Evolutionary conservation across 2,888 invertebrate genomes (phyloP), one percentile per base, ranked within the genome.

Genomic region (Coelopa pilipes): DNA sequence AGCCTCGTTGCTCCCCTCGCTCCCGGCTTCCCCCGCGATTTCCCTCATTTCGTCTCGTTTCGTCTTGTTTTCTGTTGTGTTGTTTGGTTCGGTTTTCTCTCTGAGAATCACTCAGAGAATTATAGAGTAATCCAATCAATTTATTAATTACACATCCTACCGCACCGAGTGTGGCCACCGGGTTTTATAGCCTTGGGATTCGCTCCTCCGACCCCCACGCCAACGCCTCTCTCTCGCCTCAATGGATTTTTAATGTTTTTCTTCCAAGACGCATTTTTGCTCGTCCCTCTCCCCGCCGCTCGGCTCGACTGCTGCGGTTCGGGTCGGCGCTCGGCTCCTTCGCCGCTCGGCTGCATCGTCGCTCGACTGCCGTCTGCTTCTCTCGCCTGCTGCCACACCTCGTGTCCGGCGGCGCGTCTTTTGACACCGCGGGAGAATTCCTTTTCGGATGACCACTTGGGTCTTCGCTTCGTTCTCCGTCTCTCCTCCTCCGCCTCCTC

Each of bases 171-270:
- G 50, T 45, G 19, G 66, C 50, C 13, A 24, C 24, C 66, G 66
- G 69, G 45, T 46, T 59, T 69, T 50, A 69, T 59, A 47, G 59
- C 69, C 13, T 46, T 46, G 19, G 69, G 69, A 57, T 15, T 34
- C 19, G 0, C 34, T 34, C 34, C 4, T 2, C 34, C 19, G 15
- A 49, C 17, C 1, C 15, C 11, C 1, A 15, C 53, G 15, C 17
- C 19, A 2, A 49, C 21, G 47, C 49, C 7, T 2, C 7, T n/a
- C 66, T 7, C 50, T 66, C 24, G 50, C 50, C 50, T 66, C 57
- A 69, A 69, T 59, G 69, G 47, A 69, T 69, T 69, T 69, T 69
- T 69, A 59, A 69, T 69, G 69, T 69, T 69, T 69, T 69, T 69
- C 69, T 69, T 59, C 57, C 2, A 12, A 69, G 69, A 69, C 69